These are phyloP conservation scores for Acyrthosiphon pisum DNA, from an alignment of 1,140 invertebrate genomes.

Conservation along the genomic window DNA sequence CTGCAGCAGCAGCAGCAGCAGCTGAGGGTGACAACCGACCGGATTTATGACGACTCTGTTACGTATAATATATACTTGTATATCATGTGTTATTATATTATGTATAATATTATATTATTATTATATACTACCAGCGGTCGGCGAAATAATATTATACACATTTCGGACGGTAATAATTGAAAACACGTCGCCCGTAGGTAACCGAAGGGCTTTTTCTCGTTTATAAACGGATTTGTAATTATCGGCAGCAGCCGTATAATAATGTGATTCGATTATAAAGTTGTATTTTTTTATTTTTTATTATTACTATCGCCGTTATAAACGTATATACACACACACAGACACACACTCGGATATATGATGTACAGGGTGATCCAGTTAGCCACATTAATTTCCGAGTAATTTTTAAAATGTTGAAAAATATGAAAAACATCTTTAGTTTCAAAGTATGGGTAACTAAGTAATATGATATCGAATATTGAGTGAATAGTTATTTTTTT, in stretches of 20 bases:
- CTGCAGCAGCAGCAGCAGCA: neutral
- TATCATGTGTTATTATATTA: neutral
- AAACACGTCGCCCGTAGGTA: conserved; percentile 51
- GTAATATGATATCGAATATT: too few species aligned
- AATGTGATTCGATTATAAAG: conserved; percentile 31
- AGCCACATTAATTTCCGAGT: neutral
- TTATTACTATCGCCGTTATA: neutral
- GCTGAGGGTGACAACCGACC: conserved; percentile 43
- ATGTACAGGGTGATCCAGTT: neutral
- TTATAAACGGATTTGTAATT: conserved; percentile 28
- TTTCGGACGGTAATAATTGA: conserved; percentile 41
- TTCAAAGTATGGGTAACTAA: too few species aligned
- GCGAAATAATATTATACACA: conserved; percentile 31
- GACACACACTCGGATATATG: neutral
- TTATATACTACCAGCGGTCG: neutral
- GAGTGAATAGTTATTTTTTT: too few species aligned
- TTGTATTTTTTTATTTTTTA: conserved; percentile 6
- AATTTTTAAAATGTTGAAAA: neutral
- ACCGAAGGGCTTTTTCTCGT: conserved; percentile 11
- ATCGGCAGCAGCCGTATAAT: conserved; percentile 27
- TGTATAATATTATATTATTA: too few species aligned
- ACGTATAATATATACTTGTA: neutral
- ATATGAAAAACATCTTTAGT: neutral
- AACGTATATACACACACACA: neutral
- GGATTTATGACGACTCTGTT: conserved; percentile 53